Conservation (phyloP, 2,888 invertebrate species). For the Cyclophora punctaria region DNA sequence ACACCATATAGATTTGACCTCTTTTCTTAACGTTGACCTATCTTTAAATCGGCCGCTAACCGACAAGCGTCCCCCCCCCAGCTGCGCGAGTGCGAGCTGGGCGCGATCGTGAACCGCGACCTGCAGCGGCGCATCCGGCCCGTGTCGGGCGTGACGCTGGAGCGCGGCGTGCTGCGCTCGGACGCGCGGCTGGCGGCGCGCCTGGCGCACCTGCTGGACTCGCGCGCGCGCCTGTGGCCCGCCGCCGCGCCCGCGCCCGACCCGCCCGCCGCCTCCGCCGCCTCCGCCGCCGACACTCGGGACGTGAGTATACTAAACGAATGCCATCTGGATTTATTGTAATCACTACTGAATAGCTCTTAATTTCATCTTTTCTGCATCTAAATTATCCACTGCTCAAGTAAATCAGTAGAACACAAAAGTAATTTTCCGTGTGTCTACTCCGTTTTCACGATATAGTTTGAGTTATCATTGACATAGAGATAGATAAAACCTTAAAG, state of each 20-base stretch:
- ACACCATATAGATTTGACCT: no score
- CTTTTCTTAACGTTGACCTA: background rate
- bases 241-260: constrained; percentile 2
- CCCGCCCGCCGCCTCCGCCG: no score
- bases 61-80: constrained; percentile 34
- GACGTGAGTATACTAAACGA: no score
- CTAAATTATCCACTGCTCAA: no score
- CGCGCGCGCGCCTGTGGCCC: constrained; percentile 89
- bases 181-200: constrained; percentile 95
- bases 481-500: no score
- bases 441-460: no score
- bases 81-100: constrained; percentile 92
- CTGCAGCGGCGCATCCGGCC: constrained; percentile 94
- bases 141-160: constrained; percentile 91
- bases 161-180: constrained; percentile 89
- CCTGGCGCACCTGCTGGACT: constrained; percentile 92
- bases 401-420: background rate
- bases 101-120: constrained; percentile 97
- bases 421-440: background rate
- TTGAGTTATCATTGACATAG: no score
- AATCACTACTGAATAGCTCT: no score
- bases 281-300: no score
- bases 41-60: background rate
- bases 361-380: no score
- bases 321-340: no score